Conservation (phyloP, 2,113 vertebrate genomes). For the Cololabis saira region DNA sequence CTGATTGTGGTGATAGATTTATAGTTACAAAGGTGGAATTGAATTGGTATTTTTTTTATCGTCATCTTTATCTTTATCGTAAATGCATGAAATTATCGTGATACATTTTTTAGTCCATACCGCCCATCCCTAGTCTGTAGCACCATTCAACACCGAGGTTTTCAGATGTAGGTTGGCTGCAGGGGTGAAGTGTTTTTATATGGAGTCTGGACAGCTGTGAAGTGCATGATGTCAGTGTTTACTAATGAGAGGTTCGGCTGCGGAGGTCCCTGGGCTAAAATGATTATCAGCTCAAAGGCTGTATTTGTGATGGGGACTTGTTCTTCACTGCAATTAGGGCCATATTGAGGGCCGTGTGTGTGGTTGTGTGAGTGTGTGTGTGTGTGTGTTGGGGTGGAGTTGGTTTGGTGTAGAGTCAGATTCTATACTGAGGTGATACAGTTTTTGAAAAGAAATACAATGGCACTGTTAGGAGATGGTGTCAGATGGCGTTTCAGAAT, state of each 20-base stretch:
- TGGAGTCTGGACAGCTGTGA: background rate
- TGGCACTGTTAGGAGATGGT: conserved; percentile 17
- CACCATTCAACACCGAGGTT: too few species aligned
- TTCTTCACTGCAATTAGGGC: background rate
- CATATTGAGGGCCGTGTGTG: background rate
- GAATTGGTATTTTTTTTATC: too few species aligned
- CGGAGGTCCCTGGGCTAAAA: conserved; percentile 5
- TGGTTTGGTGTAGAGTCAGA: conserved; percentile 28
- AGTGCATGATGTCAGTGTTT: conserved; percentile 21
- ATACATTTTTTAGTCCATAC: too few species aligned
- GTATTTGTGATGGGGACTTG: background rate
- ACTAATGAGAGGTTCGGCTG: background rate
- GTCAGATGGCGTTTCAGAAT: conserved; percentile 28
- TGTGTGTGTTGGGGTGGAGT: conserved; percentile 38
- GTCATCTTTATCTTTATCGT: too few species aligned
- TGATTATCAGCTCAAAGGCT: background rate
- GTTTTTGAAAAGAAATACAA: conserved; percentile 53
- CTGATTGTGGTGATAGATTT: too few species aligned
- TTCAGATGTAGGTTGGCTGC: conserved; percentile 1
- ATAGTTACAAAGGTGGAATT: too few species aligned
- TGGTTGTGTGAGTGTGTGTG: too few species aligned
- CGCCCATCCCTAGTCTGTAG: too few species aligned
- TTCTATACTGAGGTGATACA: conserved; percentile 41
- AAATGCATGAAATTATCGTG: too few species aligned
- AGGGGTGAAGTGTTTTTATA: background rate